Base-by-base conservation (phyloP, 2,113 vertebrate species). In the Calidris pygmaea region DNA sequence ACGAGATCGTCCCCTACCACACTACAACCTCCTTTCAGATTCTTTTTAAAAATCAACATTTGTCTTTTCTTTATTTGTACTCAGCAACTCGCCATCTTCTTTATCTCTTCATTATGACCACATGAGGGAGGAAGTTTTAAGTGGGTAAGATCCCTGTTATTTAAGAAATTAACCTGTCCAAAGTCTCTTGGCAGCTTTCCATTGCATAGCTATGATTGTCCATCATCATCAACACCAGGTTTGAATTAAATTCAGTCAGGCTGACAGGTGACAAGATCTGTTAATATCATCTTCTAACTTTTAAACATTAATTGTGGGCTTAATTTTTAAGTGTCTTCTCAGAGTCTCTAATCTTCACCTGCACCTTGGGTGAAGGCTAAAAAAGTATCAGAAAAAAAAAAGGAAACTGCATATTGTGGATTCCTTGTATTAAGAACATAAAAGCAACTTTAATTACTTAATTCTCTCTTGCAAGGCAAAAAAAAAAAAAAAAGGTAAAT, bases 1-100 rank as follows among this genome's bases (percentile, higher is more conserved):
- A 34, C 85, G 35, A 62, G 24, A 27, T 27, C 0, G 0, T 11
- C 2, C 3, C 6, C 29, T n/a, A 56, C 9, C 11, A 18, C 0
- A 0, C 41, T 39, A 14, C 41, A 48, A 3, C 11, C 14, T 34
- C 50, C 50, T 48, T 29, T 85, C 50, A 48, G 35, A 55, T 60
- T 29, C 16, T 66, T 85, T 60, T 56, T 19, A 37, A 53, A 93
- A 45, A 66, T 43, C 14, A 66, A 34, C 23, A 37, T 74, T 45
- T 39, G 3, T 34, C 8, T 12, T 41, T n/a, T 73, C 24, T 48
- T 39, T 17, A 18, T 43, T 92, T 75, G 37, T 16, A 66, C 8
- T 78, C 16, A 87, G 50, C 34, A 52, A 16, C 35, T 63, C 52
- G 20, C 29, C 14, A 8, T 58, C 26, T 41, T 70, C 30, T 59